Evolutionary conservation across 2,888 invertebrate species (phyloP).

Genomic region (Enchytraeus crypticus): DNA sequence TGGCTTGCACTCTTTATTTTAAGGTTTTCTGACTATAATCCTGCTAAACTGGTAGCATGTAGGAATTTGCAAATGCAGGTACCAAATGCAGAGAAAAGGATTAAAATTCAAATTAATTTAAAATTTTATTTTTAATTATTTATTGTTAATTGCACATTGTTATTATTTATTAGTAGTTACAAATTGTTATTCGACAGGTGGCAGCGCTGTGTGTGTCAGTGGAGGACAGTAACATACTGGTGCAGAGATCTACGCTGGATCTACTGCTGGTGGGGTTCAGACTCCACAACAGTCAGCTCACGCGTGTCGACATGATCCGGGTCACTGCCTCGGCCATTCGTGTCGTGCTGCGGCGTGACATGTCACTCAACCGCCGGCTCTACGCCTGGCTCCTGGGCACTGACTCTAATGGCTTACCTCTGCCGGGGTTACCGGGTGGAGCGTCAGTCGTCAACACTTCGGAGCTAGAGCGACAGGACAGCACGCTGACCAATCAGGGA

Average conservation of each 20-base stretch:
- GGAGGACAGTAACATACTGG: slow-evolving; percentile 70
- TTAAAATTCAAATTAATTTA: too few relatives aligned
- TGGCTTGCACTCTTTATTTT: too few relatives aligned
- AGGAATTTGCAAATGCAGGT: too few relatives aligned
- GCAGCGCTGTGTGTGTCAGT: slow-evolving; percentile 64
- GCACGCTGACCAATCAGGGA: slow-evolving; percentile 14
- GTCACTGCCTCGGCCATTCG: slow-evolving; percentile 54
- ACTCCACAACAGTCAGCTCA: slow-evolving; percentile 66
- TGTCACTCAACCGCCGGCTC: slow-evolving; percentile 76
- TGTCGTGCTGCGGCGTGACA: slow-evolving; percentile 69
- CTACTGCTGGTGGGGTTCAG: slow-evolving; percentile 73
- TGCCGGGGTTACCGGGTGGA: slow-evolving; percentile 4
- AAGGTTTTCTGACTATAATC: too few relatives aligned
- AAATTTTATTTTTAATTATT: too few relatives aligned
- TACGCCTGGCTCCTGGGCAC: slow-evolving; percentile 75
- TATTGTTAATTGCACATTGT: too few relatives aligned
- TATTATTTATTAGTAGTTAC: too few relatives aligned
- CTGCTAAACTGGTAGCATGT: too few relatives aligned
- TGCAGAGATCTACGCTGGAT: slow-evolving; percentile 76
- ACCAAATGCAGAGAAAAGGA: too few relatives aligned
- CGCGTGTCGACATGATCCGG: slow-evolving; percentile 60
- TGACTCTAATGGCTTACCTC: slow-evolving; percentile 46
- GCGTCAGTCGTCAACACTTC: not conserved
- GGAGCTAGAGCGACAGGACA: slow-evolving; percentile 7
- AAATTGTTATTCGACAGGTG: too few relatives aligned